phyloP scores from a whole-genome alignment of 2,113 vertebrate genomes.

The Himantopus leucocephalus region DNA sequence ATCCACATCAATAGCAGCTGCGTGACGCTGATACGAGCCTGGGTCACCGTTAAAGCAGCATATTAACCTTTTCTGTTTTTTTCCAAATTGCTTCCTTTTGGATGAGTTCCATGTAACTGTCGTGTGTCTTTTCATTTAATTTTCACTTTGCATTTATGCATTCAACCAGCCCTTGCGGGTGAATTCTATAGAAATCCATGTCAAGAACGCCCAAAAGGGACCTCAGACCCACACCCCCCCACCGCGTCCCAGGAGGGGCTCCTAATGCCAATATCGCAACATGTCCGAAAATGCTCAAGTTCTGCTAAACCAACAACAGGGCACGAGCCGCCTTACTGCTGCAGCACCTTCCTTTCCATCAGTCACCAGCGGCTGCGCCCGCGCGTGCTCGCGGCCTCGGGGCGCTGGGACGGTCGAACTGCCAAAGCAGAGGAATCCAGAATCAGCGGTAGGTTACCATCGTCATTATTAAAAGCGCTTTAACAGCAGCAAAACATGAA shows the following conservation, averaged over 20 bases:
- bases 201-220: not conserved
- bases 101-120: not conserved
- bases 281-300: not conserved
- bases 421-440: not conserved
- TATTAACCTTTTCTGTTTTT: not conserved
- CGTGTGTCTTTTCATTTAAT: not conserved
- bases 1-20: slow-evolving; percentile 5
- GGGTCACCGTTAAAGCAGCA: not conserved
- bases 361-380: accelerated
- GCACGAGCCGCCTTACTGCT: accelerated
- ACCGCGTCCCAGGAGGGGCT: not conserved
- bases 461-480: not conserved
- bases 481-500: not conserved
- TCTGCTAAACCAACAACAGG: not conserved
- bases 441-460: not conserved
- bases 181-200: not conserved
- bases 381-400: accelerated
- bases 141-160: not conserved
- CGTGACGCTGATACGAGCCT: not conserved
- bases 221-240: not conserved
- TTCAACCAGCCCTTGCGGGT: not conserved
- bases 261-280: not conserved
- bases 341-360: not conserved
- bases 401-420: not conserved
- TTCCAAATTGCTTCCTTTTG: not conserved